Base-by-base conservation (phyloP, 2,888 invertebrate genomes). In the Heliothis peltigera region DNA sequence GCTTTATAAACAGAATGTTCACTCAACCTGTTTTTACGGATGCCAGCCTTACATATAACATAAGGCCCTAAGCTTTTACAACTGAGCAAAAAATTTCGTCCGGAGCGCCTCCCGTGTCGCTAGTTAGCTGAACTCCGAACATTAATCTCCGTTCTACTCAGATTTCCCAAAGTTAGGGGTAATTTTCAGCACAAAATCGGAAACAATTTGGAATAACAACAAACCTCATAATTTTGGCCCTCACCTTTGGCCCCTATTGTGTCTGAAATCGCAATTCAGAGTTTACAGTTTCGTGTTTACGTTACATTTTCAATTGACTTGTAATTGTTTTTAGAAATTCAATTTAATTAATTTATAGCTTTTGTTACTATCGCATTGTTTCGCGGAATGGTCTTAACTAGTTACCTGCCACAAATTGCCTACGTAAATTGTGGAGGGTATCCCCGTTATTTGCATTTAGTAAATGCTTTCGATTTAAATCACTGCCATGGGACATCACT, bases 201-300 rank as follows among this genome's bases (percentile, higher is more conserved):
- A 88, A 92, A 93, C 92, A 93, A 92, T 92, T 92, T 91, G 80
- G 81, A 88, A 88, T 90, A 92, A 89, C 89, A 92, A 91, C 91
- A 89, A 89, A 89, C 87, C 91, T 89, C 90, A 91, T 92, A 92
- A 93, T 91, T 92, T 81, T 84, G 65, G 75, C 78, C 77, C 85
- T 85, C 87, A 90, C 90, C 90, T 91, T 89, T 74, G n/a, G 55
- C 71, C 79, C 76, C 82, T 78, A 88, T 89, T 91, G 88, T 86
- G 64, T 61, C 56, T n/a, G 53, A 63, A 68, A 64, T 64, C 69
- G 66, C 66, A 61, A 64, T 69, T 56, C 73, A 53, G 52, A 66
- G 69, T 73, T 75, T 75, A 83, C 81, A 77, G 75, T 73, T 74
- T 75, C 58, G 67, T 79, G 49, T 71, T 70, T 74, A 64, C 65